These are phyloP conservation scores for Cephalopholis sonnerati DNA, from an alignment of 2,113 vertebrate species.

Conservation along the genomic window DNA sequence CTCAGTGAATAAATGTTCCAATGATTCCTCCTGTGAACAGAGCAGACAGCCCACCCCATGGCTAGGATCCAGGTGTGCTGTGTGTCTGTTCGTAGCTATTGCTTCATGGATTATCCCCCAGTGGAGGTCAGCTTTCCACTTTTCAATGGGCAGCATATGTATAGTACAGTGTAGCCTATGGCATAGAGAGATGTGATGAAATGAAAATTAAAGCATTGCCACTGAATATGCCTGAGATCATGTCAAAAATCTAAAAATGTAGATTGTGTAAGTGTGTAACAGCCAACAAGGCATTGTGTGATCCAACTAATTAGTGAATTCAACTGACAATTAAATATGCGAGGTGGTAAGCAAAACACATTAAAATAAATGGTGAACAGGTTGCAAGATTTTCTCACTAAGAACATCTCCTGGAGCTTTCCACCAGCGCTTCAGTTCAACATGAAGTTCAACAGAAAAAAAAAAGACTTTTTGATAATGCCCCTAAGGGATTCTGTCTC, in stretches of 20 bases:
- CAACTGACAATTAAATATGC: neutral
- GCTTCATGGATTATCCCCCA: no score
- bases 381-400: neutral
- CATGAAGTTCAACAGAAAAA: neutral
- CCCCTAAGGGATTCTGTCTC: neutral
- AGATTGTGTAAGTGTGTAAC: neutral
- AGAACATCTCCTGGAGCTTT: neutral
- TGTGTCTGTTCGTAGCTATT: no score
- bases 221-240: neutral
- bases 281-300: neutral
- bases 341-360: neutral
- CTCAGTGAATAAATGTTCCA: no score
- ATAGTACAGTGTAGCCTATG: neutral
- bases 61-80: no score
- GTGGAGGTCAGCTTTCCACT: no score
- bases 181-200: neutral
- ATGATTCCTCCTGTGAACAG: no score
- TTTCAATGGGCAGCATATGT: neutral
- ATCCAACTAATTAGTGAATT: neutral
- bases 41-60: no score
- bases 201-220: neutral
- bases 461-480: conserved; percentile 17
- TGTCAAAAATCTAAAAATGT: neutral
- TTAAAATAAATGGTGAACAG: neutral
- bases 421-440: neutral